Conservation (phyloP, 1,140 invertebrate species). For the Lordiphosa collinella region DNA sequence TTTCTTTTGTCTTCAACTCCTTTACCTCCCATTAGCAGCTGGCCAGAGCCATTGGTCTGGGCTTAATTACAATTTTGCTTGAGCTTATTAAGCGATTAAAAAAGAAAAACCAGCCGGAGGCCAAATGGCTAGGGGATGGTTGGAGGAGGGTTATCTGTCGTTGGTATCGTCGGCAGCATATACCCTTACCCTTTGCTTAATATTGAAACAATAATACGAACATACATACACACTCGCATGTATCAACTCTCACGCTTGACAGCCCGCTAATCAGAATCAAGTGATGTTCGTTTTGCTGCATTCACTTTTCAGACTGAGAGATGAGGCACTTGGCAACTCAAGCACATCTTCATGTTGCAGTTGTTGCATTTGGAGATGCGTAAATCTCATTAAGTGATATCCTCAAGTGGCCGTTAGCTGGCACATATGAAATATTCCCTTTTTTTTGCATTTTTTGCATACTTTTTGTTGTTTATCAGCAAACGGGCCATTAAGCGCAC, state of each 20-base stretch:
- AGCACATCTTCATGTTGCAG: conserved; percentile 65
- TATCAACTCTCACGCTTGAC: conserved; percentile 69
- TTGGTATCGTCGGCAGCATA: conserved; percentile 42
- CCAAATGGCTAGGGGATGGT: conserved; percentile 27
- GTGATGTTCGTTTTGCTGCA: conserved; percentile 70
- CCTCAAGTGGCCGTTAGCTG: conserved; percentile 74
- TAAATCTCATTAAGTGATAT: conserved; percentile 78
- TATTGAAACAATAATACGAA: conserved; percentile 18
- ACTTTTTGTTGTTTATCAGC: conserved; percentile 58
- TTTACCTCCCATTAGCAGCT: not conserved
- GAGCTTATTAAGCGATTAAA: conserved; percentile 68
- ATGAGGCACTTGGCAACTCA: conserved; percentile 63
- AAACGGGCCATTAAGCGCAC: conserved; percentile 63
- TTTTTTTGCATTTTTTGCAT: conserved; percentile 28
- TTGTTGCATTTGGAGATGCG: conserved; percentile 70
- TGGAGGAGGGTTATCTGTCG: conserved; percentile 23
- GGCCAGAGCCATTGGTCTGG: conserved; percentile 21
- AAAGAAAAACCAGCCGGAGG: conserved; percentile 27
- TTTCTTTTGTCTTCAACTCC: too few relatives aligned
- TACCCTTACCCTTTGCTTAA: not conserved
- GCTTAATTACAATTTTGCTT: conserved; percentile 51
- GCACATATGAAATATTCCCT: conserved; percentile 51
- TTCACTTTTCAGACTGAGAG: conserved; percentile 23
- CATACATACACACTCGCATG: not conserved
- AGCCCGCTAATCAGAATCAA: conserved; percentile 78